Conservation (phyloP, 2,888 invertebrate species). For the Deroplatys truncata region DNA sequence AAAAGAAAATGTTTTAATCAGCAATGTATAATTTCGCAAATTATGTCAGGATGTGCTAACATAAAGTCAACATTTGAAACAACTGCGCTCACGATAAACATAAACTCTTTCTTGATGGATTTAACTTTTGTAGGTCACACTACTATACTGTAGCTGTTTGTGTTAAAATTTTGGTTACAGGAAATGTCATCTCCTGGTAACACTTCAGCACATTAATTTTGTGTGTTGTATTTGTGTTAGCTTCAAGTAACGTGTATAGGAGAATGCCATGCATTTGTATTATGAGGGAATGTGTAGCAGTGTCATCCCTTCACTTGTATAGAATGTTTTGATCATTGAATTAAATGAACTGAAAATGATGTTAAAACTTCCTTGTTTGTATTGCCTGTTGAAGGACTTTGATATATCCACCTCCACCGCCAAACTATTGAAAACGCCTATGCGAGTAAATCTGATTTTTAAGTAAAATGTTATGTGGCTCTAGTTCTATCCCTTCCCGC, state of each 20-base stretch:
- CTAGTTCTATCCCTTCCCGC: background rate
- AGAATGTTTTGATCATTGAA: conserved; percentile 29
- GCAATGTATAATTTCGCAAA: conserved; percentile 28
- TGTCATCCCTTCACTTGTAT: conserved; percentile 28
- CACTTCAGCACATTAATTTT: conserved; percentile 24
- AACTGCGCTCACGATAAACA: conserved; percentile 21
- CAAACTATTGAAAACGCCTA: background rate
- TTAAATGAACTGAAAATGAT: conserved; percentile 19
- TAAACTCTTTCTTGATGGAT: conserved; percentile 29
- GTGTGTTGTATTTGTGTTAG: conserved; percentile 31
- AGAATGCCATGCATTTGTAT: conserved; percentile 29
- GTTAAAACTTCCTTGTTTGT: conserved; percentile 18
- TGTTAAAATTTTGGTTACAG: conserved; percentile 23
- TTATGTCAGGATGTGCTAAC: conserved; percentile 24
- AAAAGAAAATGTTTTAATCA: conserved; percentile 25
- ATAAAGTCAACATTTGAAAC: conserved; percentile 5
- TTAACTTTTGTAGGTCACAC: conserved; percentile 28
- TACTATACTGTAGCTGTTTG: conserved; percentile 27
- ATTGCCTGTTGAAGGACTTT: conserved; percentile 15
- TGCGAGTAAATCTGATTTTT: background rate
- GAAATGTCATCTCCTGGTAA: conserved; percentile 22
- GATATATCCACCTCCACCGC: conserved; percentile 18
- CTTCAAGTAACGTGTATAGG: conserved; percentile 29
- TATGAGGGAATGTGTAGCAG: conserved; percentile 24
- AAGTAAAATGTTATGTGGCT: conserved; percentile 9